Conservation (phyloP, 2,113 vertebrate genomes). For the Microtus pennsylvanicus region DNA sequence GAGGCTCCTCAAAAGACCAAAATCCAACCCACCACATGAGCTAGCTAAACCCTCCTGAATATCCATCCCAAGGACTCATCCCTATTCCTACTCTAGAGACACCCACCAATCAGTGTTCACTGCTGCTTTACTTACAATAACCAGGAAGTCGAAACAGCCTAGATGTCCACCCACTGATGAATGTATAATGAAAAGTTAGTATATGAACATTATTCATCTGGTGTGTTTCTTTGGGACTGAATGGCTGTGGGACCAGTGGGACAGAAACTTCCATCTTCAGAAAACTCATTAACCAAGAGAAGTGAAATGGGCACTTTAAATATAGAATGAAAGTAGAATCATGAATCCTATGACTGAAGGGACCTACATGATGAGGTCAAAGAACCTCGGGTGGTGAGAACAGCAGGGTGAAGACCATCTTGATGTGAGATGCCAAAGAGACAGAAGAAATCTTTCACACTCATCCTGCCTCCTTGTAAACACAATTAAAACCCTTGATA, state of each 20-base stretch:
- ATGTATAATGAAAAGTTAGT: not conserved
- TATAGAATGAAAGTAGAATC: not conserved
- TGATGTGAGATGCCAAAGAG: not conserved
- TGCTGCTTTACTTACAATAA: not conserved
- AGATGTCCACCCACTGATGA: not conserved
- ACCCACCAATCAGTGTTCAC: not conserved
- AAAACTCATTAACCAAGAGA: not conserved
- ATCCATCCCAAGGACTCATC: not conserved
- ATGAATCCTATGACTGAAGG: not conserved
- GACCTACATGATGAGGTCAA: not conserved
- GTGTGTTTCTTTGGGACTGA: too few relatives aligned
- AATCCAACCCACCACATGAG: not conserved
- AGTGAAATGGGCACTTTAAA: not conserved
- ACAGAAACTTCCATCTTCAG: too few relatives aligned
- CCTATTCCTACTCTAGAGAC: not conserved
- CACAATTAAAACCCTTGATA: too few relatives aligned
- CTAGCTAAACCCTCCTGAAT: fast-evolving
- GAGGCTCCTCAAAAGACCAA: not conserved
- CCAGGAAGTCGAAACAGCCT: not conserved
- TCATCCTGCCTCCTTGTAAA: not conserved
- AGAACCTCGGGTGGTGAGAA: not conserved
- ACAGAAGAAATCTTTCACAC: not conserved
- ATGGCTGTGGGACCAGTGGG: too few relatives aligned
- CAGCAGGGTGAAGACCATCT: not conserved
- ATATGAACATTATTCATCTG: not conserved